Evolutionary conservation across 2,888 invertebrate species (phyloP).

Genomic region (Harpagoxenus sublaevis): DNA sequence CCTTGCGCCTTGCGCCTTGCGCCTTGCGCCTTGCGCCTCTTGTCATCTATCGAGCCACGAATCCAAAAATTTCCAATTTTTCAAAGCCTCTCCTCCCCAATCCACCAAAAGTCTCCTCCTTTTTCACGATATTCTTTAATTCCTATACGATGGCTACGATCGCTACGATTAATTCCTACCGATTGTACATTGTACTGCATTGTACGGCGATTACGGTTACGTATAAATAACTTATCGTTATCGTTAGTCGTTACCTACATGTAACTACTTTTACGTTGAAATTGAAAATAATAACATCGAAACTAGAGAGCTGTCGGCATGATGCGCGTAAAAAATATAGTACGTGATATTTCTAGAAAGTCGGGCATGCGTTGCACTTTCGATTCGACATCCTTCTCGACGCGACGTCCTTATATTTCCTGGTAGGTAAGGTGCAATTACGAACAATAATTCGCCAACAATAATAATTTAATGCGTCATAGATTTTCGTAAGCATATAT

Average conservation of each 20-base stretch:
- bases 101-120: too few relatives aligned
- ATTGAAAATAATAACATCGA: background rate
- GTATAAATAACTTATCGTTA: too few relatives aligned
- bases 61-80: background rate
- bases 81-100: background rate
- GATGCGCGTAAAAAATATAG: background rate
- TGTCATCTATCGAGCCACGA: background rate
- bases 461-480: background rate
- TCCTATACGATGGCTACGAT: too few relatives aligned
- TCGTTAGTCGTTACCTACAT: too few relatives aligned
- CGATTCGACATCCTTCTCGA: background rate
- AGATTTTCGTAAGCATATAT: background rate
- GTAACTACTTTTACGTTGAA: background rate
- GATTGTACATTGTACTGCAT: too few relatives aligned
- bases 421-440: background rate
- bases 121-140: too few relatives aligned
- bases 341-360: constrained; percentile 14
- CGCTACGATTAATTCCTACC: too few relatives aligned
- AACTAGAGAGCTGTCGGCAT: background rate
- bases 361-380: background rate
- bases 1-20: too few relatives aligned
- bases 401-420: too few relatives aligned
- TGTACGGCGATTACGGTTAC: too few relatives aligned
- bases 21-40: background rate
- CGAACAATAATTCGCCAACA: background rate